Conservation (phyloP, 2,113 vertebrate species). For the Gulo gulo region DNA sequence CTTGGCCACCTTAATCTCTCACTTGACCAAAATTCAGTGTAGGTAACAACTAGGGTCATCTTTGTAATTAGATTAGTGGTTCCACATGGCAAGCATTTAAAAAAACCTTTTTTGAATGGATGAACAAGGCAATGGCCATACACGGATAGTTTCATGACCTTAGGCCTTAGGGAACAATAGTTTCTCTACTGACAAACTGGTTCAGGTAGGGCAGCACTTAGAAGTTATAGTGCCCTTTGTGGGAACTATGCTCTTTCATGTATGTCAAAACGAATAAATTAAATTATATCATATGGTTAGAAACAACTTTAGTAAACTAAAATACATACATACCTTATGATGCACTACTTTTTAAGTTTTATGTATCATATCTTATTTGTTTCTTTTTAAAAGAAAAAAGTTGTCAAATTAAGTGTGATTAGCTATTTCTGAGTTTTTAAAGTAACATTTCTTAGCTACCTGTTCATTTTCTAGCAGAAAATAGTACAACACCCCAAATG, state of each 20-base stretch:
- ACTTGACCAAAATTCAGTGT: not conserved
- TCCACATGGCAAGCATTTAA: not conserved
- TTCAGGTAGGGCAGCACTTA: not conserved
- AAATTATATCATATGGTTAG: not conserved
- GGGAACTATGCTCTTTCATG: not conserved
- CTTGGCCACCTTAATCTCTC: not conserved
- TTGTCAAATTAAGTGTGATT: not conserved
- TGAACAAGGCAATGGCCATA: not conserved
- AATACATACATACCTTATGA: not conserved
- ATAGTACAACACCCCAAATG: not conserved
- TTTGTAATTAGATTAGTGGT: not conserved
- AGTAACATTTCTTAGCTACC: slow-evolving; percentile 11
- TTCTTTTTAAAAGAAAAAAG: not conserved
- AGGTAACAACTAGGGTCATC: not conserved
- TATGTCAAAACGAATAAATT: slow-evolving; percentile 1
- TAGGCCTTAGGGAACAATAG: not conserved
- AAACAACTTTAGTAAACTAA: not conserved
- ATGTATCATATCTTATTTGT: not conserved
- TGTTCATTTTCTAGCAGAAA: not conserved
- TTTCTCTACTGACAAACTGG: not conserved
- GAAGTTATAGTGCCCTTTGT: not conserved
- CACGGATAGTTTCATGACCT: not conserved
- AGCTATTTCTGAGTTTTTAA: not conserved
- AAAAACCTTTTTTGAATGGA: not conserved
- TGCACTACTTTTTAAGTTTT: not conserved